A percentile compares a stretch with the other conserved stretches of the same genome.
Evolutionary conservation across 2,888 invertebrate genomes (phyloP).

Genomic region (Gastrophysa polygoni): DNA sequence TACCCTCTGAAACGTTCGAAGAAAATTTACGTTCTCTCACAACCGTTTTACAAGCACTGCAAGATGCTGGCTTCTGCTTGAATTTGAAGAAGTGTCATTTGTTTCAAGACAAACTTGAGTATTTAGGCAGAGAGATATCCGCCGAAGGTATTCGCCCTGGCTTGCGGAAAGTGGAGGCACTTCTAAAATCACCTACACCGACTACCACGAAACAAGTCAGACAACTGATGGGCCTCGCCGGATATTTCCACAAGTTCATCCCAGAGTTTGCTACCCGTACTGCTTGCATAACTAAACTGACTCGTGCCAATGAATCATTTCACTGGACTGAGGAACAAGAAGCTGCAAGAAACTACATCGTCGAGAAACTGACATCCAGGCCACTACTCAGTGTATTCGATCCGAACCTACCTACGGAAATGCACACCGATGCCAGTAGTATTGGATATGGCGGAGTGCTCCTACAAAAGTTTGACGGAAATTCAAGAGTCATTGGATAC

Average conservation of each 20-base stretch:
- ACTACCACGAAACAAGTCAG: slow-evolving; percentile 16
- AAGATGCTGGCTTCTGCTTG: slow-evolving; percentile 11
- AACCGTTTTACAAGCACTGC: slow-evolving; percentile 12
- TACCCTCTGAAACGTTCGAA: slow-evolving; percentile 32
- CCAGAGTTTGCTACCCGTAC: slow-evolving; percentile 8
- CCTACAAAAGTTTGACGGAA: slow-evolving; percentile 29
- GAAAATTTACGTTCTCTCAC: slow-evolving; percentile 23
- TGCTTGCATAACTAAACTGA: slow-evolving; percentile 13
- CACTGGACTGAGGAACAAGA: slow-evolving; percentile 6
- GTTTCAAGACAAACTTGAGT: slow-evolving; percentile 7
- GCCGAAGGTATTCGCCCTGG: slow-evolving; percentile 6
- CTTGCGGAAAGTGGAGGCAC: slow-evolving; percentile 29
- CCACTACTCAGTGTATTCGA: slow-evolving; percentile 32
- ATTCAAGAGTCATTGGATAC: slow-evolving; percentile 32
- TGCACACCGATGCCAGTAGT: slow-evolving; percentile 35
- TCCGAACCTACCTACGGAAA: slow-evolving; percentile 24
- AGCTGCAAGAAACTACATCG: background rate
- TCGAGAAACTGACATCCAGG: slow-evolving; percentile 19
- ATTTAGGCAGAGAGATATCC: slow-evolving; percentile 14
- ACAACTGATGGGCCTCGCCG: slow-evolving; percentile 22
- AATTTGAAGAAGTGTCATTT: slow-evolving; percentile 21
- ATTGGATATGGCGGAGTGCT: slow-evolving; percentile 34
- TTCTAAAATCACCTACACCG: slow-evolving; percentile 14
- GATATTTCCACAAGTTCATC: slow-evolving; percentile 13
- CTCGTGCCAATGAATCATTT: slow-evolving; percentile 1